phyloP scores from a whole-genome alignment of 2,113 vertebrate genomes.

The Bos indicus region DNA sequence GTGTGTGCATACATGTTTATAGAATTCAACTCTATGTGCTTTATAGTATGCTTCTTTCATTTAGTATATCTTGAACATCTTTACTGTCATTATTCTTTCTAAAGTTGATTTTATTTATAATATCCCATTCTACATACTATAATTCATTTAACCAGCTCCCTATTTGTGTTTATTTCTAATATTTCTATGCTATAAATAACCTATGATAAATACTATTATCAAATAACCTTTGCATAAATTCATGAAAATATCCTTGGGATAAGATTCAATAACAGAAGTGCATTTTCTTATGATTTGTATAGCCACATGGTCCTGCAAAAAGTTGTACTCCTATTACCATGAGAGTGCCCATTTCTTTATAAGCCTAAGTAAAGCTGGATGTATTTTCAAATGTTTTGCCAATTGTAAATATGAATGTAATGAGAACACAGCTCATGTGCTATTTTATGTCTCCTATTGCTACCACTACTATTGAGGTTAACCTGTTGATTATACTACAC shows the following conservation, averaged over 20 bases:
- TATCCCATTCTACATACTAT: not conserved
- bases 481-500: not conserved
- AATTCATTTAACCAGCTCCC: conserved; percentile 1
- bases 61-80: not conserved
- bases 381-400: not conserved
- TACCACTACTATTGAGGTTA: not conserved
- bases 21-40: not conserved
- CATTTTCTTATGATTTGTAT: not conserved
- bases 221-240: not conserved
- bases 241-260: not conserved
- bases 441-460: not conserved
- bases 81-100: conserved; percentile 14
- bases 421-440: not conserved
- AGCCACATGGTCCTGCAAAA: not conserved
- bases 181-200: not conserved
- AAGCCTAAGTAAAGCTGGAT: not conserved
- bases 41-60: not conserved
- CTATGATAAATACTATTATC: not conserved
- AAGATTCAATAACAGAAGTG: not conserved
- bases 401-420: not conserved
- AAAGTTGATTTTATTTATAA: conserved; percentile 16
- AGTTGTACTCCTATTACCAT: not conserved
- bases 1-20: not conserved
- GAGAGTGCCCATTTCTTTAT: not conserved
- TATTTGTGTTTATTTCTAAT: not conserved